Percentiles rank a stretch among this genome's conserved stretches.
phyloP scores from a whole-genome alignment of 2,797 vertebrate species.

The Alosa sapidissima region DNA sequence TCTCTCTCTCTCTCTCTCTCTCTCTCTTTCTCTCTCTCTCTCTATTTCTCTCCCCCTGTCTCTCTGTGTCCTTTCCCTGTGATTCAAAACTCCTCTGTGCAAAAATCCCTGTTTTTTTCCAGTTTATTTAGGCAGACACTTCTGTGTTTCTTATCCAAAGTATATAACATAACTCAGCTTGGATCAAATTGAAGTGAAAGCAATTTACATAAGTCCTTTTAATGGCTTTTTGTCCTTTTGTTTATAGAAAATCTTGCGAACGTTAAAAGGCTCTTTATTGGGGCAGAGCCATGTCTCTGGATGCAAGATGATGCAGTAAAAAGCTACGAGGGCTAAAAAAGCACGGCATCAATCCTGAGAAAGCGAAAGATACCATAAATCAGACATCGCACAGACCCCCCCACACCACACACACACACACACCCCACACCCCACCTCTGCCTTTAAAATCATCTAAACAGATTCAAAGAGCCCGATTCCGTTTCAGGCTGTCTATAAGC shows the following conservation, averaged over 20 bases:
- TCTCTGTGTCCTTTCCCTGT: not conserved
- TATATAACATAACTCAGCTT: constrained; percentile 36
- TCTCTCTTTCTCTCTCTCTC: not conserved
- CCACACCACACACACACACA: constrained; percentile 17
- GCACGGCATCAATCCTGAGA: constrained; percentile 79
- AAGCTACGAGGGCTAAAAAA: constrained; percentile 72
- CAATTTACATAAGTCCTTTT: constrained; percentile 62
- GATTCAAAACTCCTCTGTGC: not conserved
- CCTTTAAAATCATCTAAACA: constrained; percentile 82
- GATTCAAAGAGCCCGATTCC: constrained; percentile 79
- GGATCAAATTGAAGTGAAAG: constrained; percentile 52
- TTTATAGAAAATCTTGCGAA: constrained; percentile 75
- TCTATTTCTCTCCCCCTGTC: not conserved
- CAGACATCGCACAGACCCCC: constrained; percentile 70
- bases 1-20: not conserved
- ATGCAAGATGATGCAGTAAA: constrained; percentile 82
- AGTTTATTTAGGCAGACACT: not conserved
- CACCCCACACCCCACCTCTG: constrained; percentile 55
- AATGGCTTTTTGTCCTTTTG: constrained; percentile 64
- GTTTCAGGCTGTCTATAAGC: constrained; percentile 74
- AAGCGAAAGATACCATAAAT: constrained; percentile 78
- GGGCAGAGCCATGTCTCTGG: constrained; percentile 75
- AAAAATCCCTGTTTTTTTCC: not conserved
- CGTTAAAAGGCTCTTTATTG: constrained; percentile 81
- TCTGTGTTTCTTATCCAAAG: constrained; percentile 26